phyloP scores from a whole-genome alignment of 1,140 invertebrate species.

The Trachymyrmex cornetzi region DNA sequence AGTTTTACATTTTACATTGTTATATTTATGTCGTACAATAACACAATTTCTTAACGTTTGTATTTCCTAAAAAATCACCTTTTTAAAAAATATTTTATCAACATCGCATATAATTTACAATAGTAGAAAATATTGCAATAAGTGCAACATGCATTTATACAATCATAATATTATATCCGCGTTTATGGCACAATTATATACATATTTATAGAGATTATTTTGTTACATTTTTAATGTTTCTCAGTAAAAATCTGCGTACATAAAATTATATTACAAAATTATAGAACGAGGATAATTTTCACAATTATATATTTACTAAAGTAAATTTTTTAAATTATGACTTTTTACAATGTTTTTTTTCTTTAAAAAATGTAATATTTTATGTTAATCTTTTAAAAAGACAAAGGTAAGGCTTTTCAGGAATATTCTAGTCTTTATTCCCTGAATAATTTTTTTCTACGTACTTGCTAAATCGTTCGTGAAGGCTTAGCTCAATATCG shows the following conservation, averaged over 20 bases:
- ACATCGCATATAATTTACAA: neutral
- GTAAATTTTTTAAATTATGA: neutral
- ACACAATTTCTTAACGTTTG: neutral
- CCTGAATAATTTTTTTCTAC: conserved; percentile 46
- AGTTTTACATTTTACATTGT: conserved; percentile 4
- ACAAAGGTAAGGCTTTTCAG: conserved; percentile 16
- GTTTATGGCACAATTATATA: conserved; percentile 31
- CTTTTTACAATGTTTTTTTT: neutral
- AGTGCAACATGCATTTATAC: neutral
- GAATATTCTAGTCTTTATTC: conserved; percentile 35
- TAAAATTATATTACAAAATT: conserved; percentile 13
- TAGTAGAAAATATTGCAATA: neutral
- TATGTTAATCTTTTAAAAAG: conserved; percentile 23
- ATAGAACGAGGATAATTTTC: neutral
- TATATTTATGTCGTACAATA: conserved; percentile 17
- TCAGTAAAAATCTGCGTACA: neutral
- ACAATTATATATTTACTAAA: neutral
- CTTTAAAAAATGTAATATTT: conserved; percentile 28
- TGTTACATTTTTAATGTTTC: neutral
- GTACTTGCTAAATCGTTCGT: conserved; percentile 36
- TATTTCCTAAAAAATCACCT: neutral
- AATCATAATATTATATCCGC: conserved; percentile 4
- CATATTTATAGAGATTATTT: conserved; percentile 32
- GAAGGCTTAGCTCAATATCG: conserved; percentile 42
- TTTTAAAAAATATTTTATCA: conserved; percentile 14